Conservation (phyloP, 2,888 invertebrate species). For the Drosophila paucipuncta region DNA sequence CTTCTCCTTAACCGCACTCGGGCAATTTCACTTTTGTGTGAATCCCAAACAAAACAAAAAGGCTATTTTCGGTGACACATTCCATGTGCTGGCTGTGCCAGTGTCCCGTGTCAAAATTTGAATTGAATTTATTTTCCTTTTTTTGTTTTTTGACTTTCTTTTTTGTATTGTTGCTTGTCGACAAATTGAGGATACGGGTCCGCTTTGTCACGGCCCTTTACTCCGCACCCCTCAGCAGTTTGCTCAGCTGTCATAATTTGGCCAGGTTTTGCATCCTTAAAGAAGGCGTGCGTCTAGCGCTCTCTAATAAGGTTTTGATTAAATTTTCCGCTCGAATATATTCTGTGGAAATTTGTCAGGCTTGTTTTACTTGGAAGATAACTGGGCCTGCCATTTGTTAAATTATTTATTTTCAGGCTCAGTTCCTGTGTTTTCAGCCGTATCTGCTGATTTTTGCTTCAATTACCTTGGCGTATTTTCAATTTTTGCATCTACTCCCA, state of each 20-base stretch:
- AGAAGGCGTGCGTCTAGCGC: not conserved
- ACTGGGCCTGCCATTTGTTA: constrained; percentile 16
- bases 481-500: constrained; percentile 21
- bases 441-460: constrained; percentile 25
- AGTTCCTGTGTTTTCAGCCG: constrained; percentile 33
- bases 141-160: constrained; percentile 1
- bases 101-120: constrained; percentile 51
- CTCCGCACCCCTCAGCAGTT: constrained; percentile 1
- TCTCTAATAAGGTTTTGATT: constrained; percentile 69
- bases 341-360: constrained; percentile 40
- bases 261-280: constrained; percentile 18
- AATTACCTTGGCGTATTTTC: constrained; percentile 55
- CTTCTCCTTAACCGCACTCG: not conserved
- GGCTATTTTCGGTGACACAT: constrained; percentile 41
- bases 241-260: constrained; percentile 51
- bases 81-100: constrained; percentile 35
- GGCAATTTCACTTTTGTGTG: constrained; percentile 38
- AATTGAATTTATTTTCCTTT: constrained; percentile 49
- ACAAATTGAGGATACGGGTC: constrained; percentile 46
- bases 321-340: constrained; percentile 63
- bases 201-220: constrained; percentile 39
- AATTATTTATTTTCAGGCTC: constrained; percentile 13
- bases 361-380: constrained; percentile 46
- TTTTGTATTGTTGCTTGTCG: constrained; percentile 8
- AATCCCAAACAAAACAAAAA: constrained; percentile 23